Base-by-base conservation (phyloP, 2,888 invertebrate genomes). In the Zygothrica quintamaculata region DNA sequence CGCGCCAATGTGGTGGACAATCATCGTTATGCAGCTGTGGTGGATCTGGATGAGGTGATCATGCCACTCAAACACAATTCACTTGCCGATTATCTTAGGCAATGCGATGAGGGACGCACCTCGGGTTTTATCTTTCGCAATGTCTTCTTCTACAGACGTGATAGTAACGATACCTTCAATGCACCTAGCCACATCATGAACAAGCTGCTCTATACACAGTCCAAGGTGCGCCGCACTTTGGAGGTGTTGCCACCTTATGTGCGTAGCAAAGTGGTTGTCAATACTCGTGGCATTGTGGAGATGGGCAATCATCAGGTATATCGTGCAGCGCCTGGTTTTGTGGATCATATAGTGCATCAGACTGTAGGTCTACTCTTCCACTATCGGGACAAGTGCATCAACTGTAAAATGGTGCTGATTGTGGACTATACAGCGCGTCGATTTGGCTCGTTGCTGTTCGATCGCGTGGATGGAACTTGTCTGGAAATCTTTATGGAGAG, bases 21-120 rank as follows among this genome's bases (percentile, higher is more conserved):
- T 40, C 95, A 94, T 77, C 94, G 95, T 56, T 96, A 96, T 92
- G 93, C 97, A 11, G 93, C 96, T 1, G 93, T 97, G 47, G 94
- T 97, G 48, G 97, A 97, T 89, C 92, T 97, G 64, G 98, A 98
- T 87, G 98, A 98, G 90, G 94, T 95, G 84, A 94, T 97, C 70
- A 92, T 97, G 81, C 97, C 97, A 0, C 93, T 95, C 46, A 93
- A 94, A 76, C 95, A 96, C 90, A 92, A 94, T 58, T 95, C 95
- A 0, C 91, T 97, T 64, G 93, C 94, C 0, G 87, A 88, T 0
- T 90, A 84, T 26, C 47, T 91, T 46, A 71, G 82, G 0, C 87
- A 87, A 29, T 77, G 88, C 52, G 86, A 89, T 66, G 90, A 91
- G 59, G 87, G 88, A 1, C 85, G 88, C 9, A 88, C 88, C 4